Evolutionary conservation across 2,113 vertebrate species (phyloP).

Genomic region (Crotalus horridus): DNA sequence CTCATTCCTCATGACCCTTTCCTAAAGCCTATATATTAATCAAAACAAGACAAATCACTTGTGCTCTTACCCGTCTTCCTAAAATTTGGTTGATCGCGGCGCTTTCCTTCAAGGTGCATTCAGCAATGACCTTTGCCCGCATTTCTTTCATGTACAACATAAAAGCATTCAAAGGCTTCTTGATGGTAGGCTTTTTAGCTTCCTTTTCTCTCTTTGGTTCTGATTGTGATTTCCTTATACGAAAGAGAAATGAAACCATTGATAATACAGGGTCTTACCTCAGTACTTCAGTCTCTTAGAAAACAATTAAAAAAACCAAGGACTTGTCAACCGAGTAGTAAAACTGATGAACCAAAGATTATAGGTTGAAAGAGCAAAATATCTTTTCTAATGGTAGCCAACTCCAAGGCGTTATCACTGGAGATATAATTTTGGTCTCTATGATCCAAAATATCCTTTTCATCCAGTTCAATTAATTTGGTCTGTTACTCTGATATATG

Average conservation of each 20-base stretch:
- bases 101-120: constrained; percentile 98
- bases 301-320: neutral
- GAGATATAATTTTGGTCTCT: neutral
- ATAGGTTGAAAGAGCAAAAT: neutral
- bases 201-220: constrained; percentile 95
- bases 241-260: constrained; percentile 1
- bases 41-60: accelerated
- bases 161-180: constrained; percentile 98
- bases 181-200: constrained; percentile 97
- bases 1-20: neutral
- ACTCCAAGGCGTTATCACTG: neutral
- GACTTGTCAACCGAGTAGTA: neutral
- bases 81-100: constrained; percentile 99
- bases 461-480: neutral
- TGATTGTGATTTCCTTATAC: constrained; percentile 83
- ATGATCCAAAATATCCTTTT: neutral
- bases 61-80: constrained; percentile 87
- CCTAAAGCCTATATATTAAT: neutral
- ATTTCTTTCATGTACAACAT: constrained; percentile 99
- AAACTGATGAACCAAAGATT: neutral
- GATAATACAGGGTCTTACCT: constrained; percentile 13
- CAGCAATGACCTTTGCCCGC: constrained; percentile 96
- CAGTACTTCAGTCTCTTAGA: neutral
- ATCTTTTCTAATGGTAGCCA: neutral
- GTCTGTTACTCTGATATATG: neutral